A percentile compares a stretch with the other conserved stretches of the same genome.
Evolutionary conservation across 2,113 vertebrate species (phyloP).

Genomic region (Neolamprologus brichardi): DNA sequence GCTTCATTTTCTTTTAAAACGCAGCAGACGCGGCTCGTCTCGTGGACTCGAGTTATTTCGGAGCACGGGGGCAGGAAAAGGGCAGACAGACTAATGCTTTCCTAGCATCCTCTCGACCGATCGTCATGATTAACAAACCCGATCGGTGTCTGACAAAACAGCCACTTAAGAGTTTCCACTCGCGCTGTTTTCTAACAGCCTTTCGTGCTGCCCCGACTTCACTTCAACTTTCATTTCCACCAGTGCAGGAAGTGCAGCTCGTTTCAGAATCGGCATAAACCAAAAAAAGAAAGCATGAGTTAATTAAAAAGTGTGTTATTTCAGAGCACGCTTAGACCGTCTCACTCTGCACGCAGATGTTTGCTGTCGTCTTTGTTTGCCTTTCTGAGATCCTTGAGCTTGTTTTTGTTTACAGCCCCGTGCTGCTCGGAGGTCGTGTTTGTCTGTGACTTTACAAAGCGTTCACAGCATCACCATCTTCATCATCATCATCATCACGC

Average conservation of each 20-base stretch:
- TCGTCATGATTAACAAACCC: background rate
- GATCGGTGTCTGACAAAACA: background rate
- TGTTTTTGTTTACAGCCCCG: background rate
- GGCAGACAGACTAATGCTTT: background rate
- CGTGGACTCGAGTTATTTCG: background rate
- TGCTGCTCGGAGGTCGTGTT: background rate
- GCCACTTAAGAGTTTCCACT: background rate
- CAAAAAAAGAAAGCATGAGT: background rate
- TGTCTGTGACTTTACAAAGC: background rate
- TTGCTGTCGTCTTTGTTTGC: background rate
- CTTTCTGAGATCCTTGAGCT: background rate
- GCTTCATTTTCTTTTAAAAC: background rate
- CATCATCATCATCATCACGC: background rate
- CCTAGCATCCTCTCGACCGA: background rate
- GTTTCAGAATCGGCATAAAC: background rate
- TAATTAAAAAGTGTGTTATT: background rate
- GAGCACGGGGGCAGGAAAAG: background rate
- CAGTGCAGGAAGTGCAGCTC: background rate
- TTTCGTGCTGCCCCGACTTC: background rate
- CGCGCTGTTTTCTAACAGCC: background rate
- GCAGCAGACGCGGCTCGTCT: background rate
- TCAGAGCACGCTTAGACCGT: background rate
- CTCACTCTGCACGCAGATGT: background rate
- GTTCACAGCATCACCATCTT: background rate
- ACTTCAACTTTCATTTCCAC: background rate